Conservation (phyloP, 2,888 invertebrate species). For the Aspidapion aeneum region DNA sequence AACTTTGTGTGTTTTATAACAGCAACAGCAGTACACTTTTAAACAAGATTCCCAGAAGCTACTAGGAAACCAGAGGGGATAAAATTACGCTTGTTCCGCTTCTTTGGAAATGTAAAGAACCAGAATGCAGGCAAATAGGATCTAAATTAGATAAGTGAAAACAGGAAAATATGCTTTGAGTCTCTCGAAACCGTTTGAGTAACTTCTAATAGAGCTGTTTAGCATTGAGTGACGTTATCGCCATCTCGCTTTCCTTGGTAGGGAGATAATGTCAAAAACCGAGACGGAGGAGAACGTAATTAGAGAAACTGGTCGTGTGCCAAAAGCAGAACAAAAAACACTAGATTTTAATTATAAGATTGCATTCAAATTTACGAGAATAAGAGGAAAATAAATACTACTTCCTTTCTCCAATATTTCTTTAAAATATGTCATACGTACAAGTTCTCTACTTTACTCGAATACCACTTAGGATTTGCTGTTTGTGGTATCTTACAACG, state of each 20-base stretch:
- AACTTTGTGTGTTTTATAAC: too few relatives aligned
- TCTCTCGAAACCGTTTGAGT: background rate
- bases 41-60: too few relatives aligned
- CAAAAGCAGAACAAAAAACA: background rate
- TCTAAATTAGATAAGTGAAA: background rate
- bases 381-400: too few relatives aligned
- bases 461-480: too few relatives aligned
- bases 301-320: background rate
- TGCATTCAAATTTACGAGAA: too few relatives aligned
- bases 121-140: background rate
- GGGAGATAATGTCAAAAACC: background rate
- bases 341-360: background rate
- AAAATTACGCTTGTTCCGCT: background rate
- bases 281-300: background rate
- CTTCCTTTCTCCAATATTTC: too few relatives aligned
- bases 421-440: too few relatives aligned
- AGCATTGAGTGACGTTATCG: slow-evolving; percentile 8
- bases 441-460: too few relatives aligned
- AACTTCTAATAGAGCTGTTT: background rate
- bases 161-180: background rate
- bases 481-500: too few relatives aligned
- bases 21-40: too few relatives aligned
- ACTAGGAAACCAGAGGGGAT: background rate
- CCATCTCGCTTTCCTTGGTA: background rate
- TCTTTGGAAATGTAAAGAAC: background rate